These are phyloP conservation scores for Plutomurus gul DNA, from an alignment of 1,140 invertebrate genomes.

Conservation along the genomic window DNA sequence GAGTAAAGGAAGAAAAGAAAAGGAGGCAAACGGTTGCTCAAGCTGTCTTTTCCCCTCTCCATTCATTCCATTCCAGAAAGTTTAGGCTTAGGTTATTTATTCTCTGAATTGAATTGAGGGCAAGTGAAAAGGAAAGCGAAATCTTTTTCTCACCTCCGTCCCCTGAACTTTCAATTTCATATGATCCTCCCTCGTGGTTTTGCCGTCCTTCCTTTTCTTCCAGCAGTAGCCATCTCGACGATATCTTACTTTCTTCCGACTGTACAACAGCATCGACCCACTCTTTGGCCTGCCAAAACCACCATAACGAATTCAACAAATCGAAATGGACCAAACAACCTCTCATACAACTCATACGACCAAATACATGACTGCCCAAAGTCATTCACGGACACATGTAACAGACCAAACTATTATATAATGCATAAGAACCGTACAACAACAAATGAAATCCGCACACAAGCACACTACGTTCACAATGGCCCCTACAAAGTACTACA, in stretches of 20 bases:
- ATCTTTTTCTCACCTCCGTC: slow-evolving; percentile 73
- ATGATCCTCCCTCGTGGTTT: slow-evolving; percentile 97
- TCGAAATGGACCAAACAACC: neutral
- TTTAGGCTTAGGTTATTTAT: slow-evolving; percentile 25
- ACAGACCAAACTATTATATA: slow-evolving; percentile 5
- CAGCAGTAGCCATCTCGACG: slow-evolving; percentile 96
- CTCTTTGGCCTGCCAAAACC: slow-evolving; percentile 80
- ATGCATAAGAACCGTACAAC: slow-evolving; percentile 7
- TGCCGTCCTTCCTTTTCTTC: slow-evolving; percentile 98
- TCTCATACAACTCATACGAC: neutral
- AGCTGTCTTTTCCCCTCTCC: slow-evolving; percentile 1
- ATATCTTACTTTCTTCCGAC: slow-evolving; percentile 93
- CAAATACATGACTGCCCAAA: neutral
- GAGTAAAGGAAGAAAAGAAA: slow-evolving; percentile 9
- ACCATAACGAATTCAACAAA: slow-evolving; percentile 32
- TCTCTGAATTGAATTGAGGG: slow-evolving; percentile 16
- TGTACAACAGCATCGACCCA: slow-evolving; percentile 95
- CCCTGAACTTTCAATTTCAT: slow-evolving; percentile 99
- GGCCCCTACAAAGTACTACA: neutral
- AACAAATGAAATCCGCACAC: too few relatives aligned
- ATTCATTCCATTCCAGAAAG: slow-evolving; percentile 21
- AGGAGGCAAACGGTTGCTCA: slow-evolving; percentile 1
- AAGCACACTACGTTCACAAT: too few relatives aligned
- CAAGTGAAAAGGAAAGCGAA: slow-evolving; percentile 31
- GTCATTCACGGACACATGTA: neutral